Base-by-base conservation (phyloP, 2,888 invertebrate species). In the Cephonodes hylas region DNA sequence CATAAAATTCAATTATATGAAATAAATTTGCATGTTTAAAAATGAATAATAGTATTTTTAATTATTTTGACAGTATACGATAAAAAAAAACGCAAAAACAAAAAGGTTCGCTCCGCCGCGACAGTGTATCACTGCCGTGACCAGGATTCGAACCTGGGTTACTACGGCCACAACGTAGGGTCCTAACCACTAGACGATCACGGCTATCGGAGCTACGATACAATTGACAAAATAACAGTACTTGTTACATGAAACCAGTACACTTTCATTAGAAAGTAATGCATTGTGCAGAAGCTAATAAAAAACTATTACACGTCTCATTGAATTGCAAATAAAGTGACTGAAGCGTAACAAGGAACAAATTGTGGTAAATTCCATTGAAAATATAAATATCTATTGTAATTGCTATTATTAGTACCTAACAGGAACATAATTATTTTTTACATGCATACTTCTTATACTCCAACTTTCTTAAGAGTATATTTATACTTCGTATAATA, bases 171-270 rank as follows among this genome's bases (percentile, higher is more conserved):
- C 94, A 94, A 94, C 94, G 94, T 94, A 93, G 93, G 93, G 94
- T 94, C 93, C 94, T 94, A 94, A 94, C 94, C 94, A 95, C 94
- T 94, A 94, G 94, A 94, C 94, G 94, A 94, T 94, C 94, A 94
- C 94, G 94, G 94, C 94, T 93, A 78, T 65, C 79, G 84, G 81
- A 85, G 86, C 86, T 78, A n/a, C n/a, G n/a, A 22, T 0, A 3
- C 5, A 0, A 0, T 0, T 15, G 22, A 0, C 56, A 7, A 56
- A 61, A 56, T 13, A 18, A 27, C 5, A 27, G 3, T 25, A 31
- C 42, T 3, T 6, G 13, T 27, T 61, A n/a, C 42, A 15, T 5
- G n/a, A 20, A 61, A 34, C 1, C 45, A 13, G 22, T 20, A n/a
- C 15, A 61, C 57, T 45, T 45, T 45, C 46, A 61, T 45, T 10